Conservation (phyloP, 1,140 invertebrate genomes). For the Monochamus saltuarius region DNA sequence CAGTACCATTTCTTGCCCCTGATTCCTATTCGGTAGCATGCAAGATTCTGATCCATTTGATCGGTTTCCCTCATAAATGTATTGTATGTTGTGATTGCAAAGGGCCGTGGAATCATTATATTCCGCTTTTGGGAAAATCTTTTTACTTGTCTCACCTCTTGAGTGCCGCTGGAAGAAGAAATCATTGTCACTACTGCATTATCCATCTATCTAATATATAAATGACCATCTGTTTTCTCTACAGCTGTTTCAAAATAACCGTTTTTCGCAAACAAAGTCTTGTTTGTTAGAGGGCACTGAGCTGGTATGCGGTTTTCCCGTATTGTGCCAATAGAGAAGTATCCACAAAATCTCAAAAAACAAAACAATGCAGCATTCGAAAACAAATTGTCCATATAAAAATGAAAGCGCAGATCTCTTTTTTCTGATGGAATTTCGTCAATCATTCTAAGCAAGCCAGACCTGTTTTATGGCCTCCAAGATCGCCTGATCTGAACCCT, state of each 20-base stretch:
- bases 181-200: slow-evolving; percentile 9
- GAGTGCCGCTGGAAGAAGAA: not conserved
- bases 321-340: not conserved
- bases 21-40: slow-evolving; percentile 2
- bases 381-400: no score
- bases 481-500: no score
- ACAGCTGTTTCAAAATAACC: not conserved
- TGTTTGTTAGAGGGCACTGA: not conserved
- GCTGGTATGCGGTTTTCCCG: no score
- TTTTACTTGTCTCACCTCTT: not conserved
- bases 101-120: not conserved
- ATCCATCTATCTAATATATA: slow-evolving; percentile 18
- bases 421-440: no score
- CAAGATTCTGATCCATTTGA: slow-evolving; percentile 17
- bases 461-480: no score
- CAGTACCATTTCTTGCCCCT: slow-evolving; percentile 19
- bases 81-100: slow-evolving; percentile 12
- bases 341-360: no score
- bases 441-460: no score
- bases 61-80: slow-evolving; percentile 13
- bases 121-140: slow-evolving; percentile 6
- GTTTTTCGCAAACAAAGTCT: no score
- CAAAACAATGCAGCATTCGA: no score
- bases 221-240: not conserved
- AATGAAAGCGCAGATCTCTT: no score